These are phyloP conservation scores for Sarcophaga rosellei DNA, from an alignment of 2,888 invertebrate species.

Conservation along the genomic window DNA sequence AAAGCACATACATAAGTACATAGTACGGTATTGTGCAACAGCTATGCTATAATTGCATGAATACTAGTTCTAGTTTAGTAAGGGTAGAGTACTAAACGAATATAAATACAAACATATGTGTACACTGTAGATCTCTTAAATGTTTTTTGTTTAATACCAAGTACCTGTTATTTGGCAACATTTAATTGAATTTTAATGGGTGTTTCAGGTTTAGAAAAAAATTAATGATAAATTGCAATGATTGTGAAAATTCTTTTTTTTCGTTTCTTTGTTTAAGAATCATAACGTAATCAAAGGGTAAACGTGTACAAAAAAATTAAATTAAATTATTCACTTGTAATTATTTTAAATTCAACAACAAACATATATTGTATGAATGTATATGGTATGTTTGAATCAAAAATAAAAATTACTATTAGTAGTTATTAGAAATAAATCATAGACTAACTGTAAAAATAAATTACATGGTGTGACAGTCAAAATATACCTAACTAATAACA, in stretches of 20 bases:
- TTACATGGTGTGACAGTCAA: too few relatives aligned
- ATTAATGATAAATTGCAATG: neutral
- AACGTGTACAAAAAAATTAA: neutral
- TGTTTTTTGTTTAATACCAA: neutral
- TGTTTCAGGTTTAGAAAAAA: neutral
- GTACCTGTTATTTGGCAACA: neutral
- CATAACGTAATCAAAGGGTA: neutral
- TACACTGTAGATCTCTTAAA: neutral
- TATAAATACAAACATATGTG: too few relatives aligned
- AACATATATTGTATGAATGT: neutral
- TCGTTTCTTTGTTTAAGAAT: neutral
- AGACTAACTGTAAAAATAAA: too few relatives aligned
- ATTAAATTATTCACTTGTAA: neutral
- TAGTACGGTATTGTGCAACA: conserved; percentile 21
- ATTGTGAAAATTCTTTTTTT: neutral
- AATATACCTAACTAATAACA: too few relatives aligned
- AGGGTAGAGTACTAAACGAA: neutral
- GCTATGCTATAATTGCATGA: neutral
- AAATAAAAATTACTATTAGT: too few relatives aligned
- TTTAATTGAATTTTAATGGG: neutral
- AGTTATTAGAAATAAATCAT: too few relatives aligned
- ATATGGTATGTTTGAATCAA: too few relatives aligned
- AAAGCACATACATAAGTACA: neutral
- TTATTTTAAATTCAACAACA: neutral
- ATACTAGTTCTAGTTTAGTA: conserved; percentile 48